Percentiles rank a stretch among this genome's conserved stretches.
Evolutionary conservation across 2,888 invertebrate genomes (phyloP).

Genomic region (Himalopsyche anomala): DNA sequence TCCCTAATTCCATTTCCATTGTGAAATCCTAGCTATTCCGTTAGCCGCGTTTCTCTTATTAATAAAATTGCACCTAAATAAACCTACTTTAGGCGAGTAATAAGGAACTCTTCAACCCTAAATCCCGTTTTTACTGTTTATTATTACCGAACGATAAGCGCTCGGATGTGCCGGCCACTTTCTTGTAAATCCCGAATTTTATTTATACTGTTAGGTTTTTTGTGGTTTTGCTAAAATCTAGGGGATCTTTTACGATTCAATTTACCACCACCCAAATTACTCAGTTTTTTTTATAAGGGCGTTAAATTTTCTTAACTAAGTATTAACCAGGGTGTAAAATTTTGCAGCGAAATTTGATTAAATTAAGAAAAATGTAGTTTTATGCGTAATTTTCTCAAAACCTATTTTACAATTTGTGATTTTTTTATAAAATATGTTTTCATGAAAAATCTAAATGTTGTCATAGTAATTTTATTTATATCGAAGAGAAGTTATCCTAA

Average conservation of each 20-base stretch:
- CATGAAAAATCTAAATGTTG: too few species aligned
- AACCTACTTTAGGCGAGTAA: conserved; percentile 62
- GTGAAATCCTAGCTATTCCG: conserved; percentile 56
- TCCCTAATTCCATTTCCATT: conserved; percentile 61
- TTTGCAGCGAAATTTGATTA: conserved; percentile 22
- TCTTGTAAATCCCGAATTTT: conserved; percentile 64
- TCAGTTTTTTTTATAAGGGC: conserved; percentile 29
- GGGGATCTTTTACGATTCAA: conserved; percentile 42
- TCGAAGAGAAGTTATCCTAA: too few species aligned
- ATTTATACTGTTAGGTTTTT: conserved; percentile 63
- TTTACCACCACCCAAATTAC: conserved; percentile 43
- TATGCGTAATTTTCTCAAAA: too few species aligned
- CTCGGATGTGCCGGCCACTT: conserved; percentile 51
- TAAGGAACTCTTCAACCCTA: conserved; percentile 59
- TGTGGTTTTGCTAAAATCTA: conserved; percentile 41
- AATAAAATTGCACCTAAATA: conserved; percentile 65
- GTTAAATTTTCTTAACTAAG: conserved; percentile 42
- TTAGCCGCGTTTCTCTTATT: conserved; percentile 62
- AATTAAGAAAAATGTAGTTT: conserved; percentile 1
- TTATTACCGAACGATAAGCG: conserved; percentile 62
- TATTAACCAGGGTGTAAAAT: conserved; percentile 36
- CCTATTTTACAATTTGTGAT: too few species aligned
- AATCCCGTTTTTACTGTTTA: conserved; percentile 64
- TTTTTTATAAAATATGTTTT: too few species aligned
- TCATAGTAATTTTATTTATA: too few species aligned